Evolutionary conservation across 2,113 vertebrate genomes (phyloP), one percentile per base, ranked within the genome.

Genomic region (Dasyprocta punctata): DNA sequence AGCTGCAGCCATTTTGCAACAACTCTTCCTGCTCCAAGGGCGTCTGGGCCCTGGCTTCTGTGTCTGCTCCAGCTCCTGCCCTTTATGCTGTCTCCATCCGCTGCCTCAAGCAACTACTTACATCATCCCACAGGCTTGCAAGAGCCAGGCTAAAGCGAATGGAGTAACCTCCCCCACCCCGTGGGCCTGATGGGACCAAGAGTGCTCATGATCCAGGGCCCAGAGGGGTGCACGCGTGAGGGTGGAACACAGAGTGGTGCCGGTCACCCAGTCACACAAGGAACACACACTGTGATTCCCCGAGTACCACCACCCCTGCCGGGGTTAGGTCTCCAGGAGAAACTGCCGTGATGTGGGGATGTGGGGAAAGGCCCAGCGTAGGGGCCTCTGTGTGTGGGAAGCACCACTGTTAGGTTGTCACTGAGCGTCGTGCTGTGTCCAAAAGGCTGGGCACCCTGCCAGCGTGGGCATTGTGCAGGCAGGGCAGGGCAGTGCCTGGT

Each of bases 221-320:
- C 13, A 11, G 14, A 8, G 38, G 60, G 44, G 33, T 0, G 3
- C 0, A 0, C 9, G 20, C 0, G 19, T 1, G 2, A 36, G 30
- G 33, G 13, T 11, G 2, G 4, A 16, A 20, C 0, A 1, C 2
- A 38, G 0, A 10, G 22, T 1, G 30, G 56, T 17, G 75, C 26
- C 33, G 75, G 36, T 1, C 41, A 56, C 20, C 0, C 10, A 54
- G 24, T 17, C 19, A 54, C 0, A 1, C 1, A 38, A 86, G 52
- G 4, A 8, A 52, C 0, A 0, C 7, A 0, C 0, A 0, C 5
- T 14, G 11, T 65, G 60, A 81, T 28, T 5, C 36, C 1, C 52
- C 13, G 38, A 65, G 73, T 1, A 20, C 17, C 0, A 0, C 1
- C 0, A 14, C 56, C 13, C 1, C 41, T 22, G 6, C 81, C 8